Base-by-base conservation (phyloP, 2,797 vertebrate genomes). In the Trichosurus vulpecula region DNA sequence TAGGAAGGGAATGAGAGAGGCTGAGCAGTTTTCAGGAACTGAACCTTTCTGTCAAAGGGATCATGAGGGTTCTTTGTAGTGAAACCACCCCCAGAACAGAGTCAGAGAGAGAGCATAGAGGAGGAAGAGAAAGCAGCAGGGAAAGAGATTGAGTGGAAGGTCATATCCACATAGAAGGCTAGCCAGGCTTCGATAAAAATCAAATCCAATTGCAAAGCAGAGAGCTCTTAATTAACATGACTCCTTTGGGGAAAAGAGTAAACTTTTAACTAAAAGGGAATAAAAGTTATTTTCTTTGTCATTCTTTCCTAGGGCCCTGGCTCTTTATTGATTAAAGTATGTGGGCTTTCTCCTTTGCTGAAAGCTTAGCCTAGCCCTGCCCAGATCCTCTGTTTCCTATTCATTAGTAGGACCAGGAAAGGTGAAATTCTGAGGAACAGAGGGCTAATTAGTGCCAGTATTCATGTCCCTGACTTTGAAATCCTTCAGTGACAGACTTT, bases 371-470 rank as follows among this genome's bases (percentile, higher is more conserved):
- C 94, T 90, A 95, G 92, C 74, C 54, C 8, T 12, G 93, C 94
- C 96, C 74, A 94, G 94, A 93, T 0, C 66, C 47, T 57, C 92
- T 96, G 52, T 53, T 97, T 96, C 96, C 93, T 97, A 97, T 97
- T 96, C 87, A 96, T 96, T 55, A 97, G 92, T 81, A 97, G 93
- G 90, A 91, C 93, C 22, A 92, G 95, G 58, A 96, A 94, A 92
- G 91, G 81, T 94, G 96, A 95, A 41, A 95, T 94, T 35, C 94
- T 96, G 94, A 87, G 51, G 93, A 61, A 97, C 47, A 6, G 16
- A 51, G 58, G 47, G 27, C 97, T 98, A 98, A 98, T 98, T 98
- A 95, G 94, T 94, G 90, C 94, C 96, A 93, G 91, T 89, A 90
- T 92, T 96, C 55, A 90, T 35, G 90, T 51, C 52, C 92, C 97